Evolutionary conservation across 1,140 invertebrate species (phyloP).

Genomic region (Drosophila azteca): DNA sequence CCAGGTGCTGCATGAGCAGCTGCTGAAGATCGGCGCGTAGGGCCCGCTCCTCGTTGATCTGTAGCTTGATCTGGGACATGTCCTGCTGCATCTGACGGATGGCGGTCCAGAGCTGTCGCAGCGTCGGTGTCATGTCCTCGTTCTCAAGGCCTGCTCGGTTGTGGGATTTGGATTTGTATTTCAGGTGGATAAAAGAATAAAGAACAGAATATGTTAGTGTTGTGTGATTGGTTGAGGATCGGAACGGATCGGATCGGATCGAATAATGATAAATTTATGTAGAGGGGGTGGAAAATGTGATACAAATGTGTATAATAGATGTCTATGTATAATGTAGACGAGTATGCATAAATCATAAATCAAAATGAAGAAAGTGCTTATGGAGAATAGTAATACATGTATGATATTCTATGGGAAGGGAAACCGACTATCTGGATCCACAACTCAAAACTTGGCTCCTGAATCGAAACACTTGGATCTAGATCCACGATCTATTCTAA

Average conservation of each 20-base stretch:
- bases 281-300: constrained; percentile 15
- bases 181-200: constrained; percentile 46
- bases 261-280: constrained; percentile 10
- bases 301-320: constrained; percentile 34
- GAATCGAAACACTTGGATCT: too few species aligned
- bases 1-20: constrained; percentile 81
- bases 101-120: constrained; percentile 80
- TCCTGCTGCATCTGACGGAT: constrained; percentile 82
- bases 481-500: constrained; percentile 6
- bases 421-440: background rate
- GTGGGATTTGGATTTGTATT: constrained; percentile 11
- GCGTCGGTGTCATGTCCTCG: constrained; percentile 82
- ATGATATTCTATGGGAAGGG: constrained; percentile 2
- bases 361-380: background rate
- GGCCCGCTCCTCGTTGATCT: constrained; percentile 82
- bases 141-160: constrained; percentile 76
- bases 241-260: too few species aligned
- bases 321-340: constrained; percentile 16
- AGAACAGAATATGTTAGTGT: constrained; percentile 68
- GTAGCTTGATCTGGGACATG: constrained; percentile 81
- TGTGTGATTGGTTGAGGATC: constrained; percentile 38
- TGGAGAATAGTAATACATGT: constrained; percentile 9
- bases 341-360: constrained; percentile 1
- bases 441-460: too few species aligned
- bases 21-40: constrained; percentile 80